phyloP scores from a whole-genome alignment of 2,113 vertebrate genomes.

The Strigops habroptila region DNA sequence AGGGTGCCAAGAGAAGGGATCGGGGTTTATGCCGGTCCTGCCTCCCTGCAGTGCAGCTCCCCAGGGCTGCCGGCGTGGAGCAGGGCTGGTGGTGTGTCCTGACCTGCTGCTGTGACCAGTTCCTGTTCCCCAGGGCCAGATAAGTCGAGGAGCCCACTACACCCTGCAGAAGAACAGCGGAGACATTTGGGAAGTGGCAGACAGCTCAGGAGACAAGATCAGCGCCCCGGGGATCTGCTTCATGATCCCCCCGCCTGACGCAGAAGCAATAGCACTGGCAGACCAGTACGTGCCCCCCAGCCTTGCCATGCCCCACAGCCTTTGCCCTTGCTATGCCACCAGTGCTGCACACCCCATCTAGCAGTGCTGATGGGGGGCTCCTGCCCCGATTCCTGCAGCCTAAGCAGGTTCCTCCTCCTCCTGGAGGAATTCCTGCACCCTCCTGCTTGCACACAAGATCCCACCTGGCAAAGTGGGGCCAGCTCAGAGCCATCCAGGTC shows the following conservation, averaged over 20 bases:
- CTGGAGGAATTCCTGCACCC: neutral
- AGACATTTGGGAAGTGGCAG: constrained; percentile 86
- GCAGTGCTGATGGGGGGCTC: neutral
- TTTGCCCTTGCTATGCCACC: neutral
- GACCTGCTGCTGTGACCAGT: neutral
- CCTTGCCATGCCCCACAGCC: neutral
- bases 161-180: constrained; percentile 84
- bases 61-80: fast-evolving
- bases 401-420: neutral
- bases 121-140: constrained; percentile 76
- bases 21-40: neutral
- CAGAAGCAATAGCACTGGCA: constrained; percentile 76
- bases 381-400: neutral
- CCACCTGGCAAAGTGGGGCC: neutral
- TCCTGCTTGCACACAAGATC: neutral
- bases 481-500: neutral
- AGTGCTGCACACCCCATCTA: fast-evolving
- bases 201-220: constrained; percentile 74
- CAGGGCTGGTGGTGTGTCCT: neutral
- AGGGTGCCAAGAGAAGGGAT: neutral
- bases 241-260: constrained; percentile 88
- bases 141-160: constrained; percentile 85
- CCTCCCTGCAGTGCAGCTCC: fast-evolving
- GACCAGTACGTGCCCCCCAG: constrained; percentile 79
- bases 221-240: constrained; percentile 88